Conservation (phyloP, 2,113 vertebrate species). For the Neodontobutis hainanensis region DNA sequence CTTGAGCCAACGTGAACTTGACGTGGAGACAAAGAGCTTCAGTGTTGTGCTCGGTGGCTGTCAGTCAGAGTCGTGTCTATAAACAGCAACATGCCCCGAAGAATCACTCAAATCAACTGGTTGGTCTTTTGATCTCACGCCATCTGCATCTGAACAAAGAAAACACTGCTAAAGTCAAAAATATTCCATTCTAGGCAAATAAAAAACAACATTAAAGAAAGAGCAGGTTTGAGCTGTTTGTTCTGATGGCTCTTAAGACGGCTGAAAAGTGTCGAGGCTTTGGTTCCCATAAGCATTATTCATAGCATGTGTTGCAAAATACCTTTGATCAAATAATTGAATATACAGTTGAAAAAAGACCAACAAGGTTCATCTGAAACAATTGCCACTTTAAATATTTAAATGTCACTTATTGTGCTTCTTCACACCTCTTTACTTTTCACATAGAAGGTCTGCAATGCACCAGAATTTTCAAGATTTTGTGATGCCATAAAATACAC, state of each 20-base stretch:
- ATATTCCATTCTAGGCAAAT: neutral
- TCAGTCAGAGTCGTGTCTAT: constrained; percentile 3
- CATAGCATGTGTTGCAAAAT: no score
- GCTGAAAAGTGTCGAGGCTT: neutral
- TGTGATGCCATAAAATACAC: no score
- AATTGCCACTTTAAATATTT: no score
- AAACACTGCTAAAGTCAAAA: neutral
- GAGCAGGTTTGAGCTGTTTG: neutral
- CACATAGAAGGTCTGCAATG: no score
- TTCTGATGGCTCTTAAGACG: neutral
- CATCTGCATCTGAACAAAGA: neutral
- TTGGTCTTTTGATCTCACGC: constrained; percentile 17
- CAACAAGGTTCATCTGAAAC: no score
- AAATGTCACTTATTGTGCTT: no score
- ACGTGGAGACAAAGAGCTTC: constrained; percentile 9
- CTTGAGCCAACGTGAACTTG: constrained; percentile 14
- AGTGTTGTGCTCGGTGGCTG: neutral
- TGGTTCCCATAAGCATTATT: neutral
- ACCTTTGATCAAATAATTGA: no score
- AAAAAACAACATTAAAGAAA: constrained; percentile 22
- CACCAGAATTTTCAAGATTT: no score
- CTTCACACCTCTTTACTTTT: no score
- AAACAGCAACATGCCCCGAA: constrained; percentile 13
- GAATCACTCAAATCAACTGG: constrained; percentile 1
- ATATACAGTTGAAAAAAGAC: no score